Evolutionary conservation across 1,140 invertebrate species (phyloP), one percentile per base, ranked within the genome.

Genomic region (Aphelenchoides fujianensis): DNA sequence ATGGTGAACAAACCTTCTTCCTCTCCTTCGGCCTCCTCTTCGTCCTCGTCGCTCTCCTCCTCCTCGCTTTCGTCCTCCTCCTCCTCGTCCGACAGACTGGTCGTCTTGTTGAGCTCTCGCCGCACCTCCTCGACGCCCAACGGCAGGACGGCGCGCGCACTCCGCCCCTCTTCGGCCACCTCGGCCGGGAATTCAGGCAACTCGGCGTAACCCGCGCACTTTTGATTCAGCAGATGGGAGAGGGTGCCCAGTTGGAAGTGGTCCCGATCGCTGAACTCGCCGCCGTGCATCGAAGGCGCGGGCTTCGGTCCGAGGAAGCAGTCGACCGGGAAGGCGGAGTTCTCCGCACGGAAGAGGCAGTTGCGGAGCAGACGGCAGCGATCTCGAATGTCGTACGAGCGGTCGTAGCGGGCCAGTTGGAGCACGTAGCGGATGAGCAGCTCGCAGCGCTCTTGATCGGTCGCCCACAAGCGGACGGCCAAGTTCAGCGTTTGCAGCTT

Each of bases 381-480:
- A 87, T 99, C 97, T 41, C 97, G 87, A 48, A 98, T 95, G 86
- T 98, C 96, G 83, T 99, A 98, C 85, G 94, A 97, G 63, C 91
- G 90, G 87, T 99, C 97, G 85, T 98, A 99, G 79, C 95, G 92
- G 0, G 97, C 95, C 79, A 98, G 87, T 82, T 94, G 94, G 73
- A 98, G 91, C 2, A 98, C 90, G 85, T 99, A 98, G 81, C 93
- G 92, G 82, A 93, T 93, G 41, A 98, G 73, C 48, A 80, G 52
- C 30, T 77, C 73, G 41, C 76, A 80, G 28, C 70, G 73, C 23
- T 77, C 76, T 55, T 74, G 36, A n/a, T 84, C 74, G 3, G 55
- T 73, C 2, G 78, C 61, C 81, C 79, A 95, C 23, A 99, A 87
- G 85, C 98, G 98, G 0, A 95, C 91, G 2, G 95, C 93, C 69